Percentiles rank a stretch among this genome's conserved stretches.
phyloP scores from a whole-genome alignment of 30 jellyfish, hydroid and myxozoan species.

The Catostylus mosaicus region DNA sequence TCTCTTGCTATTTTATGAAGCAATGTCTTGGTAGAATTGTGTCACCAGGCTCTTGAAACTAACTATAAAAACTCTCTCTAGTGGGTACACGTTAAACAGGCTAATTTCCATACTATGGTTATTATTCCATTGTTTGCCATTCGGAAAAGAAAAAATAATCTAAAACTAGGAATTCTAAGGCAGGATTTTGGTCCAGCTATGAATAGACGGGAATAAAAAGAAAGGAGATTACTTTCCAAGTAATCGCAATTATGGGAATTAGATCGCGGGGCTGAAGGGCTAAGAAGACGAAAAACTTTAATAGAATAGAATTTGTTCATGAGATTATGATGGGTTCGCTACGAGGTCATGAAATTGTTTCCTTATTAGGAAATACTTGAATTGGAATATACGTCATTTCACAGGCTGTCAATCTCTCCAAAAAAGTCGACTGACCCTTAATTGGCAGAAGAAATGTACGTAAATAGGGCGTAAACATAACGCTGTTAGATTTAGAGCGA shows the following conservation, averaged over 20 bases:
- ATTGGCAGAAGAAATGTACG: too few relatives aligned
- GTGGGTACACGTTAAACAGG: constrained; percentile 4
- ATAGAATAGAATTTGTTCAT: not conserved
- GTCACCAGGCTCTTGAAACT: constrained; percentile 5
- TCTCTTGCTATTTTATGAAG: too few relatives aligned
- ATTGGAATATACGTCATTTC: too few relatives aligned
- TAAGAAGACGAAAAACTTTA: not conserved
- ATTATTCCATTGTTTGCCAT: not conserved
- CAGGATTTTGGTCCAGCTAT: constrained; percentile 26
- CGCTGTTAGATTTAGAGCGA: too few relatives aligned
- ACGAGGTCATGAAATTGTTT: not conserved
- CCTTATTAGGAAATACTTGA: not conserved
- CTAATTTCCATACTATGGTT: not conserved
- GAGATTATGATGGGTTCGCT: not conserved
- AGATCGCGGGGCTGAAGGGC: constrained; percentile 14
- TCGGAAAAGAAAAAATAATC: not conserved
- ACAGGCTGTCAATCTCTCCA: too few relatives aligned
- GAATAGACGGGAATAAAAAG: constrained; percentile 12
- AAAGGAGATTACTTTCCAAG: constrained; percentile 13
- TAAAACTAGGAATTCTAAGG: constrained; percentile 1
- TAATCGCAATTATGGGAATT: constrained; percentile 21
- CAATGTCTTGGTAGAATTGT: too few relatives aligned
- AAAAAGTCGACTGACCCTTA: too few relatives aligned
- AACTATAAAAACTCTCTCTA: constrained; percentile 20
- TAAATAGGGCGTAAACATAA: too few relatives aligned